Evolutionary conservation across 2,797 vertebrate genomes (phyloP).

Genomic region (Enteromius viviparus): DNA sequence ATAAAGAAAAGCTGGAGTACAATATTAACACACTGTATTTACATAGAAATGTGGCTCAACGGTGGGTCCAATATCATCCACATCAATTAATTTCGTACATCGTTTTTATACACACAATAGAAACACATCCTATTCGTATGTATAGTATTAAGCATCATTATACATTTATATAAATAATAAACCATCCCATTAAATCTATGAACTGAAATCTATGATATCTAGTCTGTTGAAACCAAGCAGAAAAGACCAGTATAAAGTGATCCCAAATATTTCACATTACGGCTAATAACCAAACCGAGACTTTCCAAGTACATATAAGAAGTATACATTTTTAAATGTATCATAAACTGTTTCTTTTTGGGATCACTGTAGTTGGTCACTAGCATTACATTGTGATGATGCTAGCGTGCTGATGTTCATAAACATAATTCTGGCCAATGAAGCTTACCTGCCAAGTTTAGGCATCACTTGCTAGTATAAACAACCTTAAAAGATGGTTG

Average conservation of each 20-base stretch:
- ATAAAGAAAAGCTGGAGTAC: constrained; percentile 48
- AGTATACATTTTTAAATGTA: neutral
- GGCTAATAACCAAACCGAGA: neutral
- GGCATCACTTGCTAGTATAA: neutral
- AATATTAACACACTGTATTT: constrained; percentile 69
- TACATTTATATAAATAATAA: constrained; percentile 1
- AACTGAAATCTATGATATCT: neutral
- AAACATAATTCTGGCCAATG: neutral
- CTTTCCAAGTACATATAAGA: neutral
- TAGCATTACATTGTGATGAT: neutral
- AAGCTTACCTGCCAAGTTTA: neutral
- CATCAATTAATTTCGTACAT: constrained; percentile 58
- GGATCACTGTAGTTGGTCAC: constrained; percentile 4
- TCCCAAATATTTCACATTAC: neutral
- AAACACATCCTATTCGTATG: neutral
- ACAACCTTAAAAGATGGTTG: neutral
- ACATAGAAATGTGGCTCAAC: constrained; percentile 63
- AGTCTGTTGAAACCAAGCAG: neutral
- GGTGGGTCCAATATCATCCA: constrained; percentile 62
- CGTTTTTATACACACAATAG: constrained; percentile 36
- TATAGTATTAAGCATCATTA: constrained; percentile 1
- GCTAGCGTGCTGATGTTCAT: neutral
- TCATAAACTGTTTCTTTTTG: neutral
- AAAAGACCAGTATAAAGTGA: neutral
- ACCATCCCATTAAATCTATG: neutral